Conservation (phyloP, 1,140 invertebrate species). For the Tenebrio molitor region DNA sequence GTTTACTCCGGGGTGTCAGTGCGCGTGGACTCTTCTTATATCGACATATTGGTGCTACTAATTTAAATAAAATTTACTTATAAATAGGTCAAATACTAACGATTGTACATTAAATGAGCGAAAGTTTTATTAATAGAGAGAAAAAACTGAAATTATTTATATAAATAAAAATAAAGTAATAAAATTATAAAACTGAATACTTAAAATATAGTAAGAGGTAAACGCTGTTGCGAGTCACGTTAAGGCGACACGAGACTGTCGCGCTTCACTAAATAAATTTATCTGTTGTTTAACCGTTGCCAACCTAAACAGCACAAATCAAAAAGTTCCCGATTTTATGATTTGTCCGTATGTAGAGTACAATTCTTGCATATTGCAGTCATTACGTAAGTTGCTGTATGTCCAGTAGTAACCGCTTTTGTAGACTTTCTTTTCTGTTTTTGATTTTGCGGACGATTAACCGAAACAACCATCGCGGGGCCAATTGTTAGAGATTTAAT, state of each 20-base stretch:
- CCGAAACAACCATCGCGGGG: constrained; percentile 23
- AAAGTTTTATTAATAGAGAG: constrained; percentile 1
- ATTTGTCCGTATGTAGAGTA: constrained; percentile 24
- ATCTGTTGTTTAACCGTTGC: constrained; percentile 7
- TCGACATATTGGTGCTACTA: constrained; percentile 53
- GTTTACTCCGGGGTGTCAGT: constrained; percentile 47
- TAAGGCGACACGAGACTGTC: constrained; percentile 16
- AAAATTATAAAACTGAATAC: constrained; percentile 5
- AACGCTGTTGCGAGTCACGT: neutral
- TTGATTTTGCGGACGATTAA: neutral
- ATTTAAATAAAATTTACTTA: constrained; percentile 47
- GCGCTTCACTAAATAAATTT: constrained; percentile 8
- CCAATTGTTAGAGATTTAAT: constrained; percentile 39
- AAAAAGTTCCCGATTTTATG: constrained; percentile 2
- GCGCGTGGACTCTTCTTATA: constrained; percentile 44
- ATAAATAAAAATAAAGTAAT: constrained; percentile 37
- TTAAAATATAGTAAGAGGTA: constrained; percentile 10
- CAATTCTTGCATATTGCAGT: constrained; percentile 41
- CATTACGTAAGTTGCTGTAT: constrained; percentile 42
- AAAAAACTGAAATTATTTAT: constrained; percentile 25
- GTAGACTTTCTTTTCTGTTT: constrained; percentile 7
- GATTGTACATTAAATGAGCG: constrained; percentile 25
- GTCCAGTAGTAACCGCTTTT: constrained; percentile 29
- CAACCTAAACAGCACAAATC: neutral
- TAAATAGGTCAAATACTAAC: constrained; percentile 26